Evolutionary conservation across 2,888 invertebrate genomes (phyloP).

Genomic region (Drosophila mettleri): DNA sequence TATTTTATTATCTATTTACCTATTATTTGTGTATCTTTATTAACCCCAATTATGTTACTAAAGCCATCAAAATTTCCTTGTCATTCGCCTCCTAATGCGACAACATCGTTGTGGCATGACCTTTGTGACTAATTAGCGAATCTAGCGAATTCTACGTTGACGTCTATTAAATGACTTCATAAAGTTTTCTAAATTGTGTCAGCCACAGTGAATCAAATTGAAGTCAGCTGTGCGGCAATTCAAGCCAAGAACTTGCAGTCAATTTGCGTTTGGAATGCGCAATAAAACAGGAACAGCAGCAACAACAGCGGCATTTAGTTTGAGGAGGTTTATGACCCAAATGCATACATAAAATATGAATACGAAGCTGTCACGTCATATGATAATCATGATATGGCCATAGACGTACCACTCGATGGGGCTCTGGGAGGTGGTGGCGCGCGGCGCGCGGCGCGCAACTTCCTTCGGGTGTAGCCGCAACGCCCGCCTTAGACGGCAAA

Average conservation of each 20-base stretch:
- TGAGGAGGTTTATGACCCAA: conserved; percentile 75
- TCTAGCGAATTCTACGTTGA: not conserved
- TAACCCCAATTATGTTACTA: not conserved
- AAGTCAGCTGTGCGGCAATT: conserved; percentile 27
- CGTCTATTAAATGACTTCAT: conserved; percentile 1
- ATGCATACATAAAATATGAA: conserved; percentile 80
- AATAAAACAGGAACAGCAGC: conserved; percentile 34
- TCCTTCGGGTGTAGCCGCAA: conserved; percentile 5
- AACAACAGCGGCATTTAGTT: conserved; percentile 12
- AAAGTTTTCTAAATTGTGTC: conserved; percentile 2
- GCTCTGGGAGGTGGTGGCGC: not conserved
- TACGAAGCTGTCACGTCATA: conserved; percentile 82
- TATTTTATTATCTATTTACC: not conserved
- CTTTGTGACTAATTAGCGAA: not conserved
- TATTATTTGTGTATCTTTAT: not conserved
- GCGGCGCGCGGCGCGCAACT: conserved; percentile 4
- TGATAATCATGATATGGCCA: conserved; percentile 78
- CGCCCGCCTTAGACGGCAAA: conserved; percentile 48
- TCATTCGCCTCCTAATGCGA: no score
- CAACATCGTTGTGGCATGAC: no score
- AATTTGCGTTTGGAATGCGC: conserved; percentile 52
- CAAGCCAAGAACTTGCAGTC: conserved; percentile 19
- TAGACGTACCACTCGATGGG: not conserved
- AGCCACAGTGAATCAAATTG: conserved; percentile 10
- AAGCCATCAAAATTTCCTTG: not conserved